A percentile compares a stretch with the other conserved stretches of the same genome.
These are phyloP conservation scores for Coreius guichenoti DNA, from an alignment of 2,797 vertebrate species.

Conservation along the genomic window DNA sequence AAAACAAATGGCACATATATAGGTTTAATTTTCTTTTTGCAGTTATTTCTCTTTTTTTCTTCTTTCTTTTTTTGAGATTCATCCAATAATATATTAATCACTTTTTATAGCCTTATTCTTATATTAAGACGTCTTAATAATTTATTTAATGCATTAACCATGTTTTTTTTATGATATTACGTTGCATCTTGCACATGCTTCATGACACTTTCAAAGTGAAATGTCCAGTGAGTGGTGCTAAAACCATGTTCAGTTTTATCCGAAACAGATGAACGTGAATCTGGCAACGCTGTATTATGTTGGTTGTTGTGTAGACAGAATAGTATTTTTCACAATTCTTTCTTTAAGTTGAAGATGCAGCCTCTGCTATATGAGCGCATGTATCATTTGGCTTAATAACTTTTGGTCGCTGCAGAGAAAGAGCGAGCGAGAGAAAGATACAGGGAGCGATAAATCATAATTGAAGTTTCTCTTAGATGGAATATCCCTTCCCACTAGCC, in stretches of 20 bases:
- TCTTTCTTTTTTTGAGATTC: not conserved
- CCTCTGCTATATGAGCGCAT: not conserved
- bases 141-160: not conserved
- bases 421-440: not conserved
- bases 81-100: not conserved
- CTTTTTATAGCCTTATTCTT: not conserved
- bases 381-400: conserved; percentile 12
- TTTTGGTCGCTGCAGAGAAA: conserved; percentile 1
- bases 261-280: not conserved
- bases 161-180: not conserved
- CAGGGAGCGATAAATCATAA: conserved; percentile 45
- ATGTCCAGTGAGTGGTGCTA: not conserved
- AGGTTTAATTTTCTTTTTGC: not conserved
- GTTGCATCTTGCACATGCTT: not conserved
- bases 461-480: conserved; percentile 58
- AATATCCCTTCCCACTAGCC: conserved; percentile 50
- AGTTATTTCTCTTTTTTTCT: too few relatives aligned
- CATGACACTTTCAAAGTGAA: not conserved
- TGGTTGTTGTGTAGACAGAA: not conserved
- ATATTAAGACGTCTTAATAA: not conserved
- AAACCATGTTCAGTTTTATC: not conserved
- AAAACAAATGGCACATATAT: not conserved
- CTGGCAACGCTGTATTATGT: not conserved
- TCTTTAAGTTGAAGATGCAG: not conserved
- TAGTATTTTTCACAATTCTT: not conserved